Base-by-base conservation (phyloP, 35 echinoderm and acorn worm genomes). In the Patiria miniata region DNA sequence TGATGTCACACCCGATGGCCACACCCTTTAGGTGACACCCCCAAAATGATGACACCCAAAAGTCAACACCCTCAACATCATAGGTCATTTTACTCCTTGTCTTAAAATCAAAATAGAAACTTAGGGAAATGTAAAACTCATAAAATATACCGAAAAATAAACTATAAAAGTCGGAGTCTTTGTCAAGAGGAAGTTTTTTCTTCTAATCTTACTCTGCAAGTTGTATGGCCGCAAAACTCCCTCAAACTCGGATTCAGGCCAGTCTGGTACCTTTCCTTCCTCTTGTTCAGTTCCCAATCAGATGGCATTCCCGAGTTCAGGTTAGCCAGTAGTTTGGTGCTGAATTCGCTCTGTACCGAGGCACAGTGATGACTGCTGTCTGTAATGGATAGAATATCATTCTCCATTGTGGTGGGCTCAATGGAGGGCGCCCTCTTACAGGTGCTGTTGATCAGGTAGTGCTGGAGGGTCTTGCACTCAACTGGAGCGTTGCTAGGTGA, bases 371-470 rank as follows among this genome's bases (percentile, higher is more conserved):
- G 65, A 23, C 10, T 34, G 65, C 34, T 73, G 65, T 73, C 65
- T 8, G 26, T 73, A 14, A 73, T 73, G 23, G 65, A 22, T 26
- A 30, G 65, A 30, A 73, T 73, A 23, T 73, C 65, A 47, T 12
- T 12, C n/a, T 73, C 65, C 65, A 73, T 73, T 4, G 65, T 28
- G 65, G 29, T 73, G 9, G 65, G 29, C 19, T 14, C 57, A 47
- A 6, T 47, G 65, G 65, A 73, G n/a, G 34, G 65, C n/a, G 8
- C 65, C 65, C 34, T 73, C 14, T 73, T 73, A 23, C 2, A 73
- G 65, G 65, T 73, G 65, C 65, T 73, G 14, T 73, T 73, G 65
- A 73, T 73, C 65, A 73, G 65, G 8, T 73, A 34, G 65, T 34
- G 34, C 34, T 73, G 65, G 65, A 73, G 65, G 21, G 65, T 73